Conservation (phyloP, 1,140 invertebrate species). For the Onthophagus taurus region DNA sequence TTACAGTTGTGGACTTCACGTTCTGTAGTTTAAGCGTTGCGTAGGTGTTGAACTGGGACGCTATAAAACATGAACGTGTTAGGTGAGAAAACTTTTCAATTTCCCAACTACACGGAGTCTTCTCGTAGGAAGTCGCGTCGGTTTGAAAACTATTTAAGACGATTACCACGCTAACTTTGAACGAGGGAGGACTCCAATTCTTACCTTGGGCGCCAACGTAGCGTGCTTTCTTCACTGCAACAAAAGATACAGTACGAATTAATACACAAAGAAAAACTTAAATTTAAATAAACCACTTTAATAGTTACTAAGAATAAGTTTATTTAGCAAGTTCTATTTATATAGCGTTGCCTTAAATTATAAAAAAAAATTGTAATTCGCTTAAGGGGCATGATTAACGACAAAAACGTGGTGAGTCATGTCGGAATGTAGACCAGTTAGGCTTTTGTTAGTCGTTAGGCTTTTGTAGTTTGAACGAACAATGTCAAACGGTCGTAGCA, state of each 20-base stretch:
- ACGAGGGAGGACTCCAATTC: slow-evolving; percentile 19
- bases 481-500: too few species aligned
- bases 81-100: not conserved
- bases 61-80: slow-evolving; percentile 45
- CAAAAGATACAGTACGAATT: too few species aligned
- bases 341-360: not conserved
- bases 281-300: too few species aligned
- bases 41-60: slow-evolving; percentile 79
- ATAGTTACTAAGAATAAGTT: not conserved
- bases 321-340: not conserved
- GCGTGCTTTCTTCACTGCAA: slow-evolving; percentile 53
- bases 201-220: slow-evolving; percentile 51
- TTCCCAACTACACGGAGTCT: not conserved
- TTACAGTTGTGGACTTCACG: slow-evolving; percentile 95
- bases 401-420: not conserved
- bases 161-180: not conserved
- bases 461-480: too few species aligned
- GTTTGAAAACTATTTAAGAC: not conserved
- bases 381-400: not conserved
- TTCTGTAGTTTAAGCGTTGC: slow-evolving; percentile 94
- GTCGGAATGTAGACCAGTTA: not conserved
- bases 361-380: not conserved
- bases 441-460: too few species aligned
- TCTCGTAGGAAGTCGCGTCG: not conserved
- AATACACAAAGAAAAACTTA: slow-evolving; percentile 6